phyloP scores from a whole-genome alignment of 2,113 vertebrate genomes.

The Oncorhynchus masou region DNA sequence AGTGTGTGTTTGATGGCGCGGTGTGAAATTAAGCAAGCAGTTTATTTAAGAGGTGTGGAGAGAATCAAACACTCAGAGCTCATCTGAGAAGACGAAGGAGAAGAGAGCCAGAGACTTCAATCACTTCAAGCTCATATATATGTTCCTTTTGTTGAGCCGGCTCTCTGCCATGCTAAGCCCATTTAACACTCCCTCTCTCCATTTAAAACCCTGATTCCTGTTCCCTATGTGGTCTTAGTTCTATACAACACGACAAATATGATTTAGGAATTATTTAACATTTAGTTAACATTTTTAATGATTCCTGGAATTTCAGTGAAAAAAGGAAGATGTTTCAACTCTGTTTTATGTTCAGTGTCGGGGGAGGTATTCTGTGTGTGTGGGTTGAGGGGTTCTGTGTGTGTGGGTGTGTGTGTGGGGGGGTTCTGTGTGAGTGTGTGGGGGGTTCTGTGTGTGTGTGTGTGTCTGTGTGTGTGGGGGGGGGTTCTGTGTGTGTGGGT shows the following conservation, averaged over 20 bases:
- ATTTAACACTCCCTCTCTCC: constrained; percentile 90
- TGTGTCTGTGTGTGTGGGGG: constrained; percentile 15
- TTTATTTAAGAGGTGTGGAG: constrained; percentile 84
- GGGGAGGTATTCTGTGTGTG: not conserved
- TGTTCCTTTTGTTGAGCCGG: constrained; percentile 86
- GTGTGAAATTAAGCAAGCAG: constrained; percentile 88
- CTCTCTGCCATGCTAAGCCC: constrained; percentile 88
- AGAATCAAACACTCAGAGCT: constrained; percentile 81
- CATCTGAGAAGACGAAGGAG: constrained; percentile 55
- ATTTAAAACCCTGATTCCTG: constrained; percentile 79
- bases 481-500: not conserved
- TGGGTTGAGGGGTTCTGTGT: constrained; percentile 15
- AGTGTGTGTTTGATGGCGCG: too few species aligned
- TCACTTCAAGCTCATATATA: constrained; percentile 86
- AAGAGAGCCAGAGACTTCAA: constrained; percentile 81
- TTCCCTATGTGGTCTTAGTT: constrained; percentile 87
- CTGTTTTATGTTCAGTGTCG: not conserved
- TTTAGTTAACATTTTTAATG: constrained; percentile 66
- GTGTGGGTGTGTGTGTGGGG: not conserved
- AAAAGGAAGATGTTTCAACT: constrained; percentile 27
- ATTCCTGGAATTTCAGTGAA: constrained; percentile 59
- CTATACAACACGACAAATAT: constrained; percentile 57
- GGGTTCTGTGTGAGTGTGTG: constrained; percentile 15
- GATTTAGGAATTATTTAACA: constrained; percentile 30
- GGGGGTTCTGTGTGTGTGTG: constrained; percentile 12